Conservation (phyloP, 2,888 invertebrate species). For the Smittia sp. region DNA sequence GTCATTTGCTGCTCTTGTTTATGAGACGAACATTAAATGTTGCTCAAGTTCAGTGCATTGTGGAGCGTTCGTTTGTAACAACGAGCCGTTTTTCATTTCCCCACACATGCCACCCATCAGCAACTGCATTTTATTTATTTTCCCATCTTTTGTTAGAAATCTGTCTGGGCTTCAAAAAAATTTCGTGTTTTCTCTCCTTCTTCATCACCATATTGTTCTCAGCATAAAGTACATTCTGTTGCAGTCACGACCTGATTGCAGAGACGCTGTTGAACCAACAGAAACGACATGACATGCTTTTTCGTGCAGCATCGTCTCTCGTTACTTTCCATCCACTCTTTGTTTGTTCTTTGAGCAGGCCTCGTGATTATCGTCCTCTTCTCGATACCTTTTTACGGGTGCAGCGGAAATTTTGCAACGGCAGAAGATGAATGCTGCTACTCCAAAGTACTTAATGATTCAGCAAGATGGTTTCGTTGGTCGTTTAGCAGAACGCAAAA, state of each 20-base stretch:
- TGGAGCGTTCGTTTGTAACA: no score
- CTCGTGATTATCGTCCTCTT: slow-evolving; percentile 17
- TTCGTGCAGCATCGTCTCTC: slow-evolving; percentile 8
- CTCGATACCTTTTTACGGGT: background rate
- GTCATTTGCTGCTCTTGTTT: no score
- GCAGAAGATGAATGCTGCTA: background rate
- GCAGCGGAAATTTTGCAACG: background rate
- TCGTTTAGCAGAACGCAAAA: background rate
- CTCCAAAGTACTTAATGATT: background rate
- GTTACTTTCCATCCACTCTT: background rate
- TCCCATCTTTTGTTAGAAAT: slow-evolving; percentile 4
- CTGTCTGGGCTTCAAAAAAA: slow-evolving; percentile 6
- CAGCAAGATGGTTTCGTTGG: background rate
- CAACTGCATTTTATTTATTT: background rate
- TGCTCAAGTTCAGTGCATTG: no score
- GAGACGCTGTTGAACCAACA: slow-evolving; percentile 13
- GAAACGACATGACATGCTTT: slow-evolving; percentile 18
- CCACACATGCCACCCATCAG: slow-evolving; percentile 5
- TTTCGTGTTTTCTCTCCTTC: background rate
- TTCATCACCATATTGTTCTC: slow-evolving; percentile 1
- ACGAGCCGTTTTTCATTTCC: background rate
- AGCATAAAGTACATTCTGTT: slow-evolving; percentile 14
- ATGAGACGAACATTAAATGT: no score
- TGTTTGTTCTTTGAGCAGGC: slow-evolving; percentile 29
- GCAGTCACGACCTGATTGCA: slow-evolving; percentile 39